A percentile compares a stretch with the other conserved stretches of the same genome.
phyloP scores from a whole-genome alignment of 2,797 vertebrate species.

The Oryzias sinensis region DNA sequence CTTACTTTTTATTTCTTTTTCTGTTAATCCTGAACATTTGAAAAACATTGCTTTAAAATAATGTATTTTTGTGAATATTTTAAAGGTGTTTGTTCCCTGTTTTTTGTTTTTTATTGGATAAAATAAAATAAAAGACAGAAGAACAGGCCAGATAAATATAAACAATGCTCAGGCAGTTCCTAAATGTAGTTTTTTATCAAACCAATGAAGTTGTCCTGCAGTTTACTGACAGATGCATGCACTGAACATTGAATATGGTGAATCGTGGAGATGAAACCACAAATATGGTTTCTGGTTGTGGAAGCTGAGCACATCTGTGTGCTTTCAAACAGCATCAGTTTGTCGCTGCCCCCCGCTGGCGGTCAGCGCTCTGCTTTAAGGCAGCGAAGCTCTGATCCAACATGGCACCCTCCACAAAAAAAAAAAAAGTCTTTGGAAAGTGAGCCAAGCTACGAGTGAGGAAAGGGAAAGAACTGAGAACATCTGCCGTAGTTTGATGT shows the following conservation, averaged over 20 bases:
- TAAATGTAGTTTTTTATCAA: constrained; percentile 29
- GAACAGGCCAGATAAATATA: background rate
- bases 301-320: constrained; percentile 13
- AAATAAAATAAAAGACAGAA: too few species aligned
- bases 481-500: background rate
- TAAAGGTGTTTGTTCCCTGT: too few species aligned
- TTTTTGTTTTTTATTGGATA: too few species aligned
- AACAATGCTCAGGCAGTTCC: constrained; percentile 6
- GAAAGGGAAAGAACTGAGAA: background rate
- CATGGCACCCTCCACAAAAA: constrained; percentile 10
- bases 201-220: background rate
- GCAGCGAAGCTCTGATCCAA: constrained; percentile 6
- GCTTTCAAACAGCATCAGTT: constrained; percentile 15
- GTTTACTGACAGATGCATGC: constrained; percentile 13
- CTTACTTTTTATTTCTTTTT: too few species aligned
- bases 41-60: too few species aligned
- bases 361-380: background rate
- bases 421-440: background rate
- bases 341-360: background rate
- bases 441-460: constrained; percentile 8
- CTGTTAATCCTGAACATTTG: too few species aligned
- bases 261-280: constrained; percentile 1
- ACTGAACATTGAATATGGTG: background rate
- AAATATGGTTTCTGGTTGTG: background rate
- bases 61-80: too few species aligned